Evolutionary conservation across 2,888 invertebrate species (phyloP).

Genomic region (Drosophila heteroneura): DNA sequence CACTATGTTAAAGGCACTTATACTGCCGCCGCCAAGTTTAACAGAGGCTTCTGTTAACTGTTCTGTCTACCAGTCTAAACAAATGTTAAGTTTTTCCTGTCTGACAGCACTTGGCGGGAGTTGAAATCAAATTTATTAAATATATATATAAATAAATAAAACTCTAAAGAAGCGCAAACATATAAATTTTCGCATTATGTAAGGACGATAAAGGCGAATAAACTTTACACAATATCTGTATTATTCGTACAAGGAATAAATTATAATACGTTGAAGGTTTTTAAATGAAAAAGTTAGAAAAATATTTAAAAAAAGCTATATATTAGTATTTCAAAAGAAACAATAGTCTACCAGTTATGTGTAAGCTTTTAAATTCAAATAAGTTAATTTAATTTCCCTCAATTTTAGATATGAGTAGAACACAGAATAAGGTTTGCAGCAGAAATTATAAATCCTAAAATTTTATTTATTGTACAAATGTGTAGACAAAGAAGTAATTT

Average conservation of each 20-base stretch:
- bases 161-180: too few species aligned
- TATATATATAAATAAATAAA: background rate
- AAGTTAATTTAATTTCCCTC: background rate
- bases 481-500: background rate
- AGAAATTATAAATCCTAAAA: background rate
- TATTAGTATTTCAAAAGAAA: background rate
- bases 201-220: background rate
- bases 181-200: background rate
- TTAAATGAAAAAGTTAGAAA: background rate
- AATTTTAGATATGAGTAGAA: background rate
- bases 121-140: background rate
- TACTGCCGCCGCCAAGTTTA: background rate
- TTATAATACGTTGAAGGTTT: too few species aligned
- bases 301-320: background rate
- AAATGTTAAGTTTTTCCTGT: background rate
- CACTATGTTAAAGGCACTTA: background rate
- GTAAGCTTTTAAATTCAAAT: background rate
- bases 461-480: background rate
- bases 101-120: background rate
- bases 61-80: background rate
- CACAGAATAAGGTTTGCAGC: background rate
- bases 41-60: background rate
- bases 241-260: background rate
- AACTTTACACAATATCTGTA: background rate
- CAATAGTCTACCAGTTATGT: background rate